Conservation (phyloP, 2,797 vertebrate species). For the Alauda arvensis region DNA sequence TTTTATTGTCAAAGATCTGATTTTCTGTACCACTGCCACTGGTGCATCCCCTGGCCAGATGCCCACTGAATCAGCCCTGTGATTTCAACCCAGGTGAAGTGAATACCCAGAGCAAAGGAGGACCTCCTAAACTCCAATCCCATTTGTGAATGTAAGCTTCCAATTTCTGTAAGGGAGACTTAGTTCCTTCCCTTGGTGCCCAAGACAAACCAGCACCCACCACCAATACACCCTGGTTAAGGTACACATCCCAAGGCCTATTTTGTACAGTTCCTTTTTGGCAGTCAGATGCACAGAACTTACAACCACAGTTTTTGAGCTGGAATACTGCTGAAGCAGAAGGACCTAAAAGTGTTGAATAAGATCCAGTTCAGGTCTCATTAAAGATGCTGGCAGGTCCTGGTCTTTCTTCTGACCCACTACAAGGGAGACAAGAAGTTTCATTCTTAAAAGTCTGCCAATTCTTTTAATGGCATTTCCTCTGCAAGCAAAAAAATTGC, state of each 20-base stretch:
- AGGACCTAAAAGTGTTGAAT: background rate
- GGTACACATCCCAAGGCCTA: background rate
- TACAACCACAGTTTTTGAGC: background rate
- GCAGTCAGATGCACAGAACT: background rate
- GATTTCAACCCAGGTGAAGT: background rate
- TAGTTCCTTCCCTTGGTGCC: background rate
- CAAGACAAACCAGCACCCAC: background rate
- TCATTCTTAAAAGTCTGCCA: background rate
- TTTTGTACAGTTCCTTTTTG: background rate
- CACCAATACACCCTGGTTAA: background rate
- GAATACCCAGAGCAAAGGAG: background rate
- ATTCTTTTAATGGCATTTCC: background rate
- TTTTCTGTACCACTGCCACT: background rate
- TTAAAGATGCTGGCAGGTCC: background rate
- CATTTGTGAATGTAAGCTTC: background rate
- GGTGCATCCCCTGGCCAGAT: background rate
- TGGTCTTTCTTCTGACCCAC: background rate
- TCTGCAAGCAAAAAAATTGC: background rate
- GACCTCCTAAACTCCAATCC: background rate
- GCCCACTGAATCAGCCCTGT: background rate
- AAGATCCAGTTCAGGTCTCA: background rate
- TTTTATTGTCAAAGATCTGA: background rate
- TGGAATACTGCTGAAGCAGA: background rate
- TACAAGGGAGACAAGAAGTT: background rate
- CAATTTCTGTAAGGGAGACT: background rate